Conservation (phyloP, 1,140 invertebrate species). For the Aphaenogaster floridana region DNA sequence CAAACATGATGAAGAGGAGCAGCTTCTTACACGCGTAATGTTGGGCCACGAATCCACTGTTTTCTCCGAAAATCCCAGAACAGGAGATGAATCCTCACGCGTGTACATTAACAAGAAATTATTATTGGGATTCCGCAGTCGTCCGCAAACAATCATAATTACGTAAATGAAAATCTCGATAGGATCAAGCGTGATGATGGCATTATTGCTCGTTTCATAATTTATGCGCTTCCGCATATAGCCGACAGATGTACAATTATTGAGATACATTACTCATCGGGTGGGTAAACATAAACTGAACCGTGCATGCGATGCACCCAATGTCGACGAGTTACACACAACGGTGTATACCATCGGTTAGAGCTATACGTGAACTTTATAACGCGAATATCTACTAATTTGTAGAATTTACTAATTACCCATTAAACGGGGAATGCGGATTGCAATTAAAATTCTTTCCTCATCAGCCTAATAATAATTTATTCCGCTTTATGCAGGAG, state of each 20-base stretch:
- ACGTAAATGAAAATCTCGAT: constrained; percentile 64
- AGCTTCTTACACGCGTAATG: constrained; percentile 23
- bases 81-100: not conserved
- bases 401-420: constrained; percentile 63
- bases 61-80: constrained; percentile 35
- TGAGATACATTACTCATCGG: constrained; percentile 65
- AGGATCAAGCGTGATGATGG: constrained; percentile 60
- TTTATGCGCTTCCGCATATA: constrained; percentile 62
- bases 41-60: constrained; percentile 14
- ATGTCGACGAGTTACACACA: constrained; percentile 51
- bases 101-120: constrained; percentile 49
- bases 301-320: constrained; percentile 36
- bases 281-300: constrained; percentile 60
- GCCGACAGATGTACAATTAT: constrained; percentile 59
- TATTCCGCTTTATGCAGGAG: constrained; percentile 27
- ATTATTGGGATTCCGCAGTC: constrained; percentile 29
- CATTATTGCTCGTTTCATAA: constrained; percentile 63
- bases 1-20: constrained; percentile 63
- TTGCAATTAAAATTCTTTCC: constrained; percentile 56
- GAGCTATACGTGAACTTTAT: constrained; percentile 51
- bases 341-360: constrained; percentile 30
- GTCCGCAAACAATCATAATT: constrained; percentile 55
- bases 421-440: constrained; percentile 46
- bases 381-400: constrained; percentile 53
- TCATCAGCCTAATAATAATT: constrained; percentile 28